A percentile compares a stretch with the other conserved stretches of the same genome.
Evolutionary conservation across 1,140 invertebrate genomes (phyloP).

Genomic region (Ostrea edulis): DNA sequence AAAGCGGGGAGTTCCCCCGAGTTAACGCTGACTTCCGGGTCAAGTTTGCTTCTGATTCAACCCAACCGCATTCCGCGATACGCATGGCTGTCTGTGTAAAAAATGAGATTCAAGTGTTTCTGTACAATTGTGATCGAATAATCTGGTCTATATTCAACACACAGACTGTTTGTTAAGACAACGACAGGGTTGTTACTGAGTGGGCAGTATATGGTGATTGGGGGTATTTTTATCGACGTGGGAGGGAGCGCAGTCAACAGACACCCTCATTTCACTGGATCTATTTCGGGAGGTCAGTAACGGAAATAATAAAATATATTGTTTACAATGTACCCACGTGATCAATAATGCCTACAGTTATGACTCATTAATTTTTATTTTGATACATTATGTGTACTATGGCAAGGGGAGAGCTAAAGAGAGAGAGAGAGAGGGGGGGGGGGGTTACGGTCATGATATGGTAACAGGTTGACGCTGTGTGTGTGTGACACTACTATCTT

Average conservation of each 20-base stretch:
- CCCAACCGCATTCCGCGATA: slow-evolving; percentile 19
- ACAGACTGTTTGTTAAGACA: neutral
- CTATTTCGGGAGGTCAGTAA: neutral
- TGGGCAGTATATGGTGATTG: neutral
- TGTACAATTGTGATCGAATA: neutral
- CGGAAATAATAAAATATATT: neutral
- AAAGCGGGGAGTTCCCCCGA: slow-evolving; percentile 16
- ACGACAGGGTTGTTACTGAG: neutral
- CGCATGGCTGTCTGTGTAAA: slow-evolving; percentile 12
- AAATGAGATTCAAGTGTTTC: neutral
- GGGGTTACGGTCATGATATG: no score
- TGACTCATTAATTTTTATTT: neutral
- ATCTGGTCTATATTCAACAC: neutral
- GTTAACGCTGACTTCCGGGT: slow-evolving; percentile 9
- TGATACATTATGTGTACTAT: neutral
- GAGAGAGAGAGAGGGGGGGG: neutral
- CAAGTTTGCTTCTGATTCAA: neutral
- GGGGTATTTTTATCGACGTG: neutral
- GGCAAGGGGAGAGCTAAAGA: neutral
- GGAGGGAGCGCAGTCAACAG: neutral
- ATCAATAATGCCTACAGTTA: neutral
- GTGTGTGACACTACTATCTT: no score
- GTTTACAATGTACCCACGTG: neutral
- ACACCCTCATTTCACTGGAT: neutral
- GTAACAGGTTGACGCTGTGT: no score